phyloP scores from a whole-genome alignment of 2,888 invertebrate genomes.

The Gortyna flavago region DNA sequence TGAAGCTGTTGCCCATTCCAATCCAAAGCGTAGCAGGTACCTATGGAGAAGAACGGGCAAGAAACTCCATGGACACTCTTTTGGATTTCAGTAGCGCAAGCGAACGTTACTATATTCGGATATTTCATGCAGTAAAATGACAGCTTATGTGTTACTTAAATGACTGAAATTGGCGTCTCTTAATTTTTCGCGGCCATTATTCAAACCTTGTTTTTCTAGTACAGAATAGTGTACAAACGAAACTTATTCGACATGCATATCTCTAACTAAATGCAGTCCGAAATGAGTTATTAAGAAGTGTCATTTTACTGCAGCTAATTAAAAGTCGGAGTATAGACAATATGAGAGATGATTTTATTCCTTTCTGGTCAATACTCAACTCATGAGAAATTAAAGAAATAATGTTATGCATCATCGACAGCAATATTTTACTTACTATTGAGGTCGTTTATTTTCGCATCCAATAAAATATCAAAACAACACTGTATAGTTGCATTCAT shows the following conservation, averaged over 20 bases:
- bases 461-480: constrained; percentile 10
- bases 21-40: not conserved
- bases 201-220: too few species aligned
- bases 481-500: constrained; percentile 14
- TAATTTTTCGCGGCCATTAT: too few species aligned
- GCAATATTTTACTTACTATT: constrained; percentile 3
- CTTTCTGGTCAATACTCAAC: not conserved
- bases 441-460: constrained; percentile 7
- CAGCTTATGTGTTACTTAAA: too few species aligned
- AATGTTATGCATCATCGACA: constrained; percentile 1
- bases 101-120: not conserved
- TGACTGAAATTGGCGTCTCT: too few species aligned
- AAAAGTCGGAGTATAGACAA: too few species aligned
- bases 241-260: too few species aligned
- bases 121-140: too few species aligned
- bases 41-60: not conserved
- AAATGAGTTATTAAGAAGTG: too few species aligned
- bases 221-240: too few species aligned
- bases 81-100: not conserved
- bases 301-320: too few species aligned
- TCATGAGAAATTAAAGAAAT: not conserved
- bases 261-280: too few species aligned
- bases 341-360: not conserved
- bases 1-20: not conserved
- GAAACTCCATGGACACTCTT: not conserved